Evolutionary conservation across 2,113 vertebrate genomes (phyloP).

Genomic region (Halcyon malimbica): DNA sequence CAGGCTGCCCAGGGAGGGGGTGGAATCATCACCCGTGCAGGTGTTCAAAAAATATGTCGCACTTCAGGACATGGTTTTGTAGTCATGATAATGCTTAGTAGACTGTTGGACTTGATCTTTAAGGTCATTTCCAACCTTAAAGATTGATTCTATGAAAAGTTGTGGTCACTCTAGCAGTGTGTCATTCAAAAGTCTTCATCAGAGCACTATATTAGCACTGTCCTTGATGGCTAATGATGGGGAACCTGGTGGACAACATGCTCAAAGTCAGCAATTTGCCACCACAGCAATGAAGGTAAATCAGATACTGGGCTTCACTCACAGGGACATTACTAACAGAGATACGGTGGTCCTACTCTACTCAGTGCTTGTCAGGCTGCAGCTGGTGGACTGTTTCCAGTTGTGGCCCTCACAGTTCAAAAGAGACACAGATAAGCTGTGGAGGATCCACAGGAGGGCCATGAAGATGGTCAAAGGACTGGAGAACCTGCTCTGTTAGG

Average conservation of each 20-base stretch:
- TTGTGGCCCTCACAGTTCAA: background rate
- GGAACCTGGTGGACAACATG: background rate
- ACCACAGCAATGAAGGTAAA: background rate
- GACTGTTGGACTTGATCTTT: too few species aligned
- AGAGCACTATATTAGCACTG: too few species aligned
- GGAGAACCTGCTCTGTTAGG: background rate
- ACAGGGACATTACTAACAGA: background rate
- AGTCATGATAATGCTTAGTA: too few species aligned
- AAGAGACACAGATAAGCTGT: background rate
- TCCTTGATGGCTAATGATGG: too few species aligned
- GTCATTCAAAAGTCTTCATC: background rate
- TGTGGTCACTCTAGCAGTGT: background rate
- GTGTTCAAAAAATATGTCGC: too few species aligned
- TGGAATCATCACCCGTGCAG: too few species aligned
- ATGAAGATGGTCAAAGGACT: background rate
- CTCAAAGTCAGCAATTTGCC: background rate
- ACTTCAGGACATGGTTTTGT: too few species aligned
- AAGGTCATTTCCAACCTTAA: too few species aligned
- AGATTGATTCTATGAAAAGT: too few species aligned
- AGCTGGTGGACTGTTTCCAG: too few species aligned
- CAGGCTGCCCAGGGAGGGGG: too few species aligned
- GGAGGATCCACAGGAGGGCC: background rate
- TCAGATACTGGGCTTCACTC: background rate
- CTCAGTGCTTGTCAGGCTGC: background rate
- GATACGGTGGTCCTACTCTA: background rate